A percentile compares a stretch with the other conserved stretches of the same genome.
Evolutionary conservation across 2,888 invertebrate species (phyloP).

Genomic region (Pristionchus exspectatus): DNA sequence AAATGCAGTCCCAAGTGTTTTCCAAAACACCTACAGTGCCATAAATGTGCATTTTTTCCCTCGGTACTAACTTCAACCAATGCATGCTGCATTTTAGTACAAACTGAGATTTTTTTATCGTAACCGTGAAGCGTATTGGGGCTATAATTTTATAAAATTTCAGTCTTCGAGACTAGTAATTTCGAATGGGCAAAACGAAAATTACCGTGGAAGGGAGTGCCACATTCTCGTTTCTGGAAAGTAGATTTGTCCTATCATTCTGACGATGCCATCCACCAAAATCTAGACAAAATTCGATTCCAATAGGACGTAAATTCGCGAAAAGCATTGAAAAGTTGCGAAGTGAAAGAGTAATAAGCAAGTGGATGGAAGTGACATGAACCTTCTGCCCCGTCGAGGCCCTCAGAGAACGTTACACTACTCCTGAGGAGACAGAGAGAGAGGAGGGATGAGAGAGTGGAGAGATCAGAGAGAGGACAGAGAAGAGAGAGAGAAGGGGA

Average conservation of each 20-base stretch:
- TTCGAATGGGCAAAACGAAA: not conserved
- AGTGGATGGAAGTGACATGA: constrained; percentile 30
- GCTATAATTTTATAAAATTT: no score
- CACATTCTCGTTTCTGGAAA: constrained; percentile 45
- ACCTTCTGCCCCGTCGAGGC: not conserved
- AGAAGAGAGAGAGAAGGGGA: constrained; percentile 17
- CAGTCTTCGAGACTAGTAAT: not conserved
- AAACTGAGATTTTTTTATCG: no score
- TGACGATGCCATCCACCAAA: not conserved
- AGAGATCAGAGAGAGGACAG: constrained; percentile 33
- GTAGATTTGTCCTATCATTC: constrained; percentile 28
- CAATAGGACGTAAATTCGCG: not conserved
- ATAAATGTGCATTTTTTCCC: no score
- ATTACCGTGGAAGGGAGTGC: constrained; percentile 46
- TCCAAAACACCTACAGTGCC: no score
- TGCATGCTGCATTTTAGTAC: no score
- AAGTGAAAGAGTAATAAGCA: constrained; percentile 30
- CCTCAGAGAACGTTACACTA: constrained; percentile 34
- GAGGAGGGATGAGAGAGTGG: constrained; percentile 35
- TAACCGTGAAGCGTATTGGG: no score
- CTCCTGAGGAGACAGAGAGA: not conserved
- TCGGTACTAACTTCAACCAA: no score
- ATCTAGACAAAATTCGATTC: not conserved
- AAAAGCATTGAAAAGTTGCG: not conserved
- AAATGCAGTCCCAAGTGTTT: no score